Conservation (phyloP, 2,113 vertebrate genomes). For the Pseudorectes ferrugineus region DNA sequence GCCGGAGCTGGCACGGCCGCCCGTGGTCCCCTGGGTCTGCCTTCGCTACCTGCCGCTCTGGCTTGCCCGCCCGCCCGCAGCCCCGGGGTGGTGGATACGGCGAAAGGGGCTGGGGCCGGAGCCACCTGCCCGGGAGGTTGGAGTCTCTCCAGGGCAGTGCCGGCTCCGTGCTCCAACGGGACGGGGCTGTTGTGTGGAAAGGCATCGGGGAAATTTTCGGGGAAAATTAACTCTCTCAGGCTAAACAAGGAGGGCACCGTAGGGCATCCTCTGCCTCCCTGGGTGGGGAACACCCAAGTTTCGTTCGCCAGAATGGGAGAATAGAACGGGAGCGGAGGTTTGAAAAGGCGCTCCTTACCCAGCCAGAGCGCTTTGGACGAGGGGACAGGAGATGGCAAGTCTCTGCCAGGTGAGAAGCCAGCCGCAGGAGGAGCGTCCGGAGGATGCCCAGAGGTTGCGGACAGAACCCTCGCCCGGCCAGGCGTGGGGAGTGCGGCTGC, state of each 20-base stretch:
- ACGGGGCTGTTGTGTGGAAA: background rate
- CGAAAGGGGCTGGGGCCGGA: fast-evolving
- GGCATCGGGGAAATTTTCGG: background rate
- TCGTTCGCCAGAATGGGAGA: background rate
- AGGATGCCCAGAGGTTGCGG: background rate
- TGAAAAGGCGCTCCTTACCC: background rate
- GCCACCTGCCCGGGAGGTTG: background rate
- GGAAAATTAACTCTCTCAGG: background rate
- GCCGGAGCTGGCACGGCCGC: background rate
- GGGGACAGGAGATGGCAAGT: background rate
- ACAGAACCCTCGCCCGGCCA: background rate
- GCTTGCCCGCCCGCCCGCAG: background rate
- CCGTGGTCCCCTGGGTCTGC: background rate
- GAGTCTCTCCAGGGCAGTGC: too few relatives aligned
- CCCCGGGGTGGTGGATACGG: too few relatives aligned
- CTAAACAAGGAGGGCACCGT: background rate
- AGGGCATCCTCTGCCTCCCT: background rate
- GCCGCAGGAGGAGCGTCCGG: background rate
- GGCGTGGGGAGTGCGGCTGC: background rate
- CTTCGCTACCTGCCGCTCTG: background rate
- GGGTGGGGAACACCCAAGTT: background rate
- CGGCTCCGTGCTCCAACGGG: background rate
- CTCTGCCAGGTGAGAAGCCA: background rate
- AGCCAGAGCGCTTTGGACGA: background rate
- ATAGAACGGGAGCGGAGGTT: background rate